Conservation (phyloP, 2,113 vertebrate species). For the Narcine bancroftii region DNA sequence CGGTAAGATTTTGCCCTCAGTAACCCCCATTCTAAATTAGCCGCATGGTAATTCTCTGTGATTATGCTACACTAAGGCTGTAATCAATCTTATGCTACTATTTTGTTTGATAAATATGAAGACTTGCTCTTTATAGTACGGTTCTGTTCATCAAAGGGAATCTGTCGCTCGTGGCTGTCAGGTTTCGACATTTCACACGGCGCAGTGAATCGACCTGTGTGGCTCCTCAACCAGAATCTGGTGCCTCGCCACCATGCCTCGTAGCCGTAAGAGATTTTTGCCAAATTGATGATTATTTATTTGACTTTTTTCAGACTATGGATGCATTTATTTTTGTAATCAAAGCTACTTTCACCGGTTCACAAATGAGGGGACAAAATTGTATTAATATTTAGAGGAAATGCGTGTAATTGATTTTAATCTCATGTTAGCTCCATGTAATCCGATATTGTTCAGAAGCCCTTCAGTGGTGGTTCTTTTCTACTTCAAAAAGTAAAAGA, state of each 20-base stretch:
- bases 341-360: neutral
- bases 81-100: neutral
- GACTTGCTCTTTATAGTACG: neutral
- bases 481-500: neutral
- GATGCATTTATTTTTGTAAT: neutral
- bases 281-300: neutral
- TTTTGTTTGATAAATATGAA: neutral
- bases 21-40: neutral
- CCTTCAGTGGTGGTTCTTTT: neutral
- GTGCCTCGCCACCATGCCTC: neutral
- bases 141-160: neutral
- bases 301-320: neutral
- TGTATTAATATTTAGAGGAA: too few relatives aligned
- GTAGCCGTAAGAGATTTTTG: neutral
- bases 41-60: neutral
- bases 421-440: neutral
- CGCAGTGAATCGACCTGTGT: neutral
- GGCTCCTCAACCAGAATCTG: neutral
- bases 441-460: neutral
- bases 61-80: neutral
- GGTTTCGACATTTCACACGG: neutral
- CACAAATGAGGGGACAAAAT: neutral
- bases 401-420: neutral
- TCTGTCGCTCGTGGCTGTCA: neutral
- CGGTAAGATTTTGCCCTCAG: neutral